A percentile compares a stretch with the other conserved stretches of the same genome.
Conservation (phyloP, 2,797 vertebrate genomes). For the Yasuhikotakia modesta region DNA sequence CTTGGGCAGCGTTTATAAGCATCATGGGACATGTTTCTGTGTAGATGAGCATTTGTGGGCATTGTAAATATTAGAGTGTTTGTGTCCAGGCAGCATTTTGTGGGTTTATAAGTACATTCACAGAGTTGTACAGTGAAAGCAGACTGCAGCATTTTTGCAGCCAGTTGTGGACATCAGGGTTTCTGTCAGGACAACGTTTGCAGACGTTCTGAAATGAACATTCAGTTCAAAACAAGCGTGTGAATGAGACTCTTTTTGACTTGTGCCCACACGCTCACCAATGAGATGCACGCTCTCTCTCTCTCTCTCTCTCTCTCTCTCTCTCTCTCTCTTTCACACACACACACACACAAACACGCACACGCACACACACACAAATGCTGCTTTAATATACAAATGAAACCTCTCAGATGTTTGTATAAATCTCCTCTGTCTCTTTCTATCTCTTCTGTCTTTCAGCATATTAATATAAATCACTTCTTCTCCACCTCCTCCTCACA, state of each 20-base stretch:
- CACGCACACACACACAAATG: too few species aligned
- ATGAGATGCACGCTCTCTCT: too few species aligned
- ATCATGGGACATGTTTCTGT: too few species aligned
- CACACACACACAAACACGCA: too few species aligned
- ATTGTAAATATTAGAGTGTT: neutral
- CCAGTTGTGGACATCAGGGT: too few species aligned
- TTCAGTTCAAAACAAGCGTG: too few species aligned
- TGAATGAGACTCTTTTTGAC: slow-evolving; percentile 5
- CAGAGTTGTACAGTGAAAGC: neutral
- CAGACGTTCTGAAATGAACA: too few species aligned
- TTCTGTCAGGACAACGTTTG: too few species aligned
- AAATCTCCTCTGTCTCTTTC: too few species aligned
- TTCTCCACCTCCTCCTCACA: neutral
- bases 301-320: too few species aligned
- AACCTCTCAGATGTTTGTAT: too few species aligned
- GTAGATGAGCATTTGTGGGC: neutral
- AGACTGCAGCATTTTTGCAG: neutral
- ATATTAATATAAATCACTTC: slow-evolving; percentile 1
- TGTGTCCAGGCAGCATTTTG: neutral
- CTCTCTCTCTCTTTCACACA: neutral
- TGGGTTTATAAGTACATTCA: neutral
- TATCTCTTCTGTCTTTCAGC: neutral
- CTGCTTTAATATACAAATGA: too few species aligned
- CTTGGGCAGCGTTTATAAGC: neutral
- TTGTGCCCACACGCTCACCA: neutral